These are phyloP conservation scores for Plestiodon gilberti DNA, from an alignment of 2,113 vertebrate species.

Conservation along the genomic window DNA sequence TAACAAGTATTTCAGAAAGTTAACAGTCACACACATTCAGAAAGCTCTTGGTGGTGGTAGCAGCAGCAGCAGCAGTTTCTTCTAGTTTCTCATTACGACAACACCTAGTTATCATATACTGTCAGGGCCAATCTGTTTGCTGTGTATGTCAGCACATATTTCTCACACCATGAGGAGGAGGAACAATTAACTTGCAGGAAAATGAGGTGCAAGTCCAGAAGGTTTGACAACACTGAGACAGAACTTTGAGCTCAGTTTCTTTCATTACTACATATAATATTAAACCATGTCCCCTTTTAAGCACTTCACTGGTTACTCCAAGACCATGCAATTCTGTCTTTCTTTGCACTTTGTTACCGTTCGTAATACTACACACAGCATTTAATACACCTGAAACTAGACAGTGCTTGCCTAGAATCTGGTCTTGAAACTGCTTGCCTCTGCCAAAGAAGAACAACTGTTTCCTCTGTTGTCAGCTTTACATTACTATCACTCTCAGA, in stretches of 20 bases:
- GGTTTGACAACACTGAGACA: neutral
- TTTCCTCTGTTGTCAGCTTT: constrained; percentile 23
- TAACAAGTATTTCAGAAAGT: neutral
- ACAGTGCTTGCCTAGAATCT: neutral
- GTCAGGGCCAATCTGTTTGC: neutral
- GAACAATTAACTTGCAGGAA: neutral
- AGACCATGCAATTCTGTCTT: neutral
- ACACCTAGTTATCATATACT: neutral
- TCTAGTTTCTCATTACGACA: neutral
- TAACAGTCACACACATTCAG: neutral
- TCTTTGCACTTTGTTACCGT: neutral
- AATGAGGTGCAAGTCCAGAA: neutral
- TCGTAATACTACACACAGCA: neutral
- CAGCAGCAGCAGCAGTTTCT: neutral
- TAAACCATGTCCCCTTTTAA: neutral
- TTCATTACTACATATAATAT: neutral
- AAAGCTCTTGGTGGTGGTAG: neutral
- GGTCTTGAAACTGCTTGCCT: constrained; percentile 13
- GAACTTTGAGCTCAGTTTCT: neutral
- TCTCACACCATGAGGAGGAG: neutral
- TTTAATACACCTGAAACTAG: neutral
- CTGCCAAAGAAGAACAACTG: constrained; percentile 55
- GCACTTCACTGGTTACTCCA: neutral
- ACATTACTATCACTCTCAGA: constrained; percentile 16
- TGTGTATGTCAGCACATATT: neutral